Conservation (phyloP, 2,888 invertebrate species). For the Macaria notata region DNA sequence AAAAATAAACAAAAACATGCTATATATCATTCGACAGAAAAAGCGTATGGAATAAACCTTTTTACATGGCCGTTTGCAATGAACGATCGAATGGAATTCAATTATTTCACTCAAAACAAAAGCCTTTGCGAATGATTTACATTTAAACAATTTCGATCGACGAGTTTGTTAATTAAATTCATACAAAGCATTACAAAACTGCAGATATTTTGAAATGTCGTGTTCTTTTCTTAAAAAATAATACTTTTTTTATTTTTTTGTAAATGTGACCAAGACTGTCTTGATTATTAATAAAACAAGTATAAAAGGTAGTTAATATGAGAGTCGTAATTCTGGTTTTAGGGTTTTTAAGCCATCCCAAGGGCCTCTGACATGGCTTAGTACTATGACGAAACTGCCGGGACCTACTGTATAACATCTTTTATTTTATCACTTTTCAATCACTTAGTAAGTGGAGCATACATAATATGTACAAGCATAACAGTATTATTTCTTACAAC, state of each 20-base stretch:
- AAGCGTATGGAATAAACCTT: conserved; percentile 22
- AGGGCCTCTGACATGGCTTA: background rate
- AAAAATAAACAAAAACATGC: conserved; percentile 20
- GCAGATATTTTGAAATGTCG: background rate
- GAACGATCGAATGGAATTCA: conserved; percentile 23
- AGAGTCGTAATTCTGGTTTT: background rate
- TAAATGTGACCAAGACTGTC: background rate
- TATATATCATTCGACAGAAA: conserved; percentile 21
- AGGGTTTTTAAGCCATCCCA: background rate
- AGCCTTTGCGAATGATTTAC: conserved; percentile 19
- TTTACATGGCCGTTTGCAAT: conserved; percentile 19
- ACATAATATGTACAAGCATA: no score
- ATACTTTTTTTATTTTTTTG: background rate
- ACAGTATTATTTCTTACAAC: no score
- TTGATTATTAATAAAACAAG: background rate
- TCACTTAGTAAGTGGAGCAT: no score
- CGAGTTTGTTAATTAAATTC: conserved; percentile 11
- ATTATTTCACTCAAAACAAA: conserved; percentile 24
- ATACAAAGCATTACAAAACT: background rate
- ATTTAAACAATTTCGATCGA: conserved; percentile 22
- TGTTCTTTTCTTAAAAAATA: background rate
- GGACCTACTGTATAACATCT: no score
- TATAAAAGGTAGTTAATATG: background rate
- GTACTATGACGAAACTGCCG: no score
- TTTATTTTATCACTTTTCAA: no score